These are phyloP conservation scores for Beris morrisii DNA, from an alignment of 2,888 invertebrate genomes.

Conservation along the genomic window DNA sequence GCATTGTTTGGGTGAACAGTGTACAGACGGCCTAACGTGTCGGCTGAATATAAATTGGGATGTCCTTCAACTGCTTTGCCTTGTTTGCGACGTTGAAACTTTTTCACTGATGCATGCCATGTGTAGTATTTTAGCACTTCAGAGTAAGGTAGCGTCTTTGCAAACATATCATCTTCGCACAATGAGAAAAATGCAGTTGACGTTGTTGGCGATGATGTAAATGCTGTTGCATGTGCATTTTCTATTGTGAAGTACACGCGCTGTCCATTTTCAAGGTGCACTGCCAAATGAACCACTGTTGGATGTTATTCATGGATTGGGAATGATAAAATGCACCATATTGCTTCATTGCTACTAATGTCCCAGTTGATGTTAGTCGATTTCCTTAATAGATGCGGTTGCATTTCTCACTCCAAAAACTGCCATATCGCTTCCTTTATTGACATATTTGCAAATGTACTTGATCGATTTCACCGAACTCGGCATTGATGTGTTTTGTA, in stretches of 20 bases:
- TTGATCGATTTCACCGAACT: constrained; percentile 52
- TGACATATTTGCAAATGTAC: constrained; percentile 54
- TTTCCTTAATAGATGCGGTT: constrained; percentile 32
- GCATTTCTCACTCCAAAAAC: constrained; percentile 40
- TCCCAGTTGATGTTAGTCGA: constrained; percentile 30
- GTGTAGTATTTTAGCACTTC: constrained; percentile 45
- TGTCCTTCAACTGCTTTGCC: constrained; percentile 35
- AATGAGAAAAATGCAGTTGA: constrained; percentile 48
- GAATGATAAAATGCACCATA: constrained; percentile 21
- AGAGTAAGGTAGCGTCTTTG: constrained; percentile 47
- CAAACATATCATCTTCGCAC: constrained; percentile 43
- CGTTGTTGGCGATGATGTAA: constrained; percentile 42
- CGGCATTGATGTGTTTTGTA: constrained; percentile 50
- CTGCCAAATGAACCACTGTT: constrained; percentile 32
- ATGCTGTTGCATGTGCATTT: constrained; percentile 42
- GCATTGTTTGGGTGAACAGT: too few species aligned
- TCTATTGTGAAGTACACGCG: constrained; percentile 47
- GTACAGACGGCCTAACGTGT: constrained; percentile 21
- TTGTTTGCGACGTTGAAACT: constrained; percentile 43
- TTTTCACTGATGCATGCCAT: constrained; percentile 44
- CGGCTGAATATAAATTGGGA: constrained; percentile 34
- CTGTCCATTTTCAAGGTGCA: constrained; percentile 43
- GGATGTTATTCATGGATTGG: constrained; percentile 11
- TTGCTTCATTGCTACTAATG: constrained; percentile 39
- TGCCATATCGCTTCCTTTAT: constrained; percentile 51